Conservation (phyloP, 1,140 invertebrate genomes). For the Ceratina japonica region DNA sequence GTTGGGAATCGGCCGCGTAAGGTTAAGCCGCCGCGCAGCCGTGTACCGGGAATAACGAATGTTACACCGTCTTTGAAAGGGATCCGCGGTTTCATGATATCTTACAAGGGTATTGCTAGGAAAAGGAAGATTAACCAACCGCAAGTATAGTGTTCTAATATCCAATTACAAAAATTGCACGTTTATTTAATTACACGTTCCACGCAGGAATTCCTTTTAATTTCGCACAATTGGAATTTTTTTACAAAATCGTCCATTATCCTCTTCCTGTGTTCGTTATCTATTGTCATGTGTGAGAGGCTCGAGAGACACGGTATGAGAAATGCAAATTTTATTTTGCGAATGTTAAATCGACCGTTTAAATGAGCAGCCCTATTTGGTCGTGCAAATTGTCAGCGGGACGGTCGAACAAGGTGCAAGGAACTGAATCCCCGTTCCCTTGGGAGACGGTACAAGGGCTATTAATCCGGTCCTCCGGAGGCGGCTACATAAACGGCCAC, state of each 20-base stretch:
- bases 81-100: constrained; percentile 13
- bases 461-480: constrained; percentile 52
- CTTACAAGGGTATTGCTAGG: no score
- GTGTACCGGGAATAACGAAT: constrained; percentile 36
- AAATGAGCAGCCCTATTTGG: constrained; percentile 49
- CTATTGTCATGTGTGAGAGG: no score
- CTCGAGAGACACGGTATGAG: no score
- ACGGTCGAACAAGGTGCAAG: constrained; percentile 48
- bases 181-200: no score
- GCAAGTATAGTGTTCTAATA: no score
- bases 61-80: background rate
- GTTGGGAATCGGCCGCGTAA: constrained; percentile 31
- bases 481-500: constrained; percentile 54
- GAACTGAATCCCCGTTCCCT: constrained; percentile 40
- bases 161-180: no score
- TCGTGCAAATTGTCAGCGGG: constrained; percentile 55
- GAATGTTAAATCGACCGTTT: constrained; percentile 40
- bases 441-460: constrained; percentile 46
- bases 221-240: no score
- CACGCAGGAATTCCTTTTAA: no score
- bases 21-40: constrained; percentile 7
- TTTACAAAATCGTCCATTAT: background rate
- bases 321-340: no score
- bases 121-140: no score
- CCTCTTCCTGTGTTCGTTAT: no score